Evolutionary conservation across 2,113 vertebrate genomes (phyloP), one percentile per base, ranked within the genome.

Genomic region (Stercorarius parasiticus): DNA sequence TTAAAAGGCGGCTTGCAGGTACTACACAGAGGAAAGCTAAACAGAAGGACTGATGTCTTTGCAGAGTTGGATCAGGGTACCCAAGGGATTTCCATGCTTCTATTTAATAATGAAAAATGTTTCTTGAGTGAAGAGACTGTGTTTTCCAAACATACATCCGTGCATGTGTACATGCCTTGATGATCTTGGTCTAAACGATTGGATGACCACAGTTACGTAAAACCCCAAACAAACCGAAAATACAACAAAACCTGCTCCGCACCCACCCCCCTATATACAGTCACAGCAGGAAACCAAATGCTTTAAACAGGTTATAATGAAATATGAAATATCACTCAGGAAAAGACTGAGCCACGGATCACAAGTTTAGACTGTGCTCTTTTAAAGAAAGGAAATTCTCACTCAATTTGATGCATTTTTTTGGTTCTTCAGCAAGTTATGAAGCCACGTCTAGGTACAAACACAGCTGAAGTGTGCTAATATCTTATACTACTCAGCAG

Each of bases 171-270:
- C 38, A 14, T 81, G 64, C 23, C 80, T 86, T 80, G 40, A 15
- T 86, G 80, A 56, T 73, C 71, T 82, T 58, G 19, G 9, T 42
- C 55, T 83, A 80, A 36, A 23, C 78, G 50, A 78, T 0, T 79
- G 86, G 30, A 21, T 90, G 42, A 62, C 42, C 34, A 40, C 30
- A 50, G 14, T 49, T 49, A 9, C 40, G 23, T 52, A 59, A 49
- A 81, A 34, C 1, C 38, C 29, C 26, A 70, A 56, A 30, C 13
- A 59, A 42, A 43, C 9, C 62, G 34, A 62, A 52, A 67, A 43
- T 38, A 23, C 1, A 11, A 23, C 34, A 55, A 15, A 36, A 10
- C 4, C 2, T 9, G 2, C 22, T 13, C 42, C 3, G 9, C 15
- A 22, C 10, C 30, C 23, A 8, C 8, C 8, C 30, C 8, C 43